Conservation (phyloP, 2,888 invertebrate genomes). For the Hecatera dysodea region DNA sequence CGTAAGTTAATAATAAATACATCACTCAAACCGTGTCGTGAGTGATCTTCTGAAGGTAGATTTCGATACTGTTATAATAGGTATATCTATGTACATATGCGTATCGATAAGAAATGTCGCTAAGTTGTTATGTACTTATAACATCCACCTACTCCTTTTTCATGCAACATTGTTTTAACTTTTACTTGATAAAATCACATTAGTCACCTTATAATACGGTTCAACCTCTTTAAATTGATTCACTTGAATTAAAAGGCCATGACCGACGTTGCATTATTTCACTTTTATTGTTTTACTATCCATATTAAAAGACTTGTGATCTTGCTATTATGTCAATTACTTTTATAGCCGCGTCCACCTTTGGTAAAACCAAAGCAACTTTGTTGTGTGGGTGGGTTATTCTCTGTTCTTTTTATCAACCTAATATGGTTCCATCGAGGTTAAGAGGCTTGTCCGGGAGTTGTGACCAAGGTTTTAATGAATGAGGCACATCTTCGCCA, state of each 20-base stretch:
- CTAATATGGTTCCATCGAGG: constrained; percentile 4
- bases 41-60: neutral
- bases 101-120: neutral
- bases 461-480: neutral
- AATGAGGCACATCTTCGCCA: neutral
- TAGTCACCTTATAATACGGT: neutral
- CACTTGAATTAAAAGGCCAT: neutral
- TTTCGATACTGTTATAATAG: neutral
- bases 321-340: neutral
- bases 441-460: neutral
- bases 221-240: neutral
- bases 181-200: neutral
- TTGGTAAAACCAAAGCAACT: neutral
- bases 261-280: neutral
- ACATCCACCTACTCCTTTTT: neutral
- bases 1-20: too few relatives aligned
- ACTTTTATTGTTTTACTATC: neutral
- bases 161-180: neutral
- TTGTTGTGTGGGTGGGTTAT: neutral
- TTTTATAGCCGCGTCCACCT: neutral
- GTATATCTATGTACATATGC: too few relatives aligned
- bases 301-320: neutral
- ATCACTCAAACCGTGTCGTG: neutral
- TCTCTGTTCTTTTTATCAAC: neutral
- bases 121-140: neutral